Evolutionary conservation across 2,888 invertebrate species (phyloP).

Genomic region (Pollenia angustigena): DNA sequence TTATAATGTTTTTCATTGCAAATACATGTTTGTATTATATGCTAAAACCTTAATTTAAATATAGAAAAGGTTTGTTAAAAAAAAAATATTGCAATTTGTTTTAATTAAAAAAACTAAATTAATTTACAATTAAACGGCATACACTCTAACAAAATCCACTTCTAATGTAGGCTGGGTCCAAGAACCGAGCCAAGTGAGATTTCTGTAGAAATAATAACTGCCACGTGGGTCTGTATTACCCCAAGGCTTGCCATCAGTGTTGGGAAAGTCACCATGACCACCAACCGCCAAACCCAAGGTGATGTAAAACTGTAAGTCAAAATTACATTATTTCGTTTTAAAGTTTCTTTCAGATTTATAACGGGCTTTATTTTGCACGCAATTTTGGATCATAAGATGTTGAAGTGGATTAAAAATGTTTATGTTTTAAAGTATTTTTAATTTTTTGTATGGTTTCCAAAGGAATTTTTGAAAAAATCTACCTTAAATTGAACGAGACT

Average conservation of each 20-base stretch:
- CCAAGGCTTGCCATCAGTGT: conserved; percentile 89
- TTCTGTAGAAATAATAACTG: conserved; percentile 89
- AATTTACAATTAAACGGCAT: conserved; percentile 77
- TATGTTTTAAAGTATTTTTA: too few species aligned
- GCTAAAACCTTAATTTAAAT: conserved; percentile 2
- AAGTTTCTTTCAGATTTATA: not conserved
- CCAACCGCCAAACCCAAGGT: conserved; percentile 92
- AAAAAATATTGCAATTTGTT: conserved; percentile 23
- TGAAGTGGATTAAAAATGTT: too few species aligned
- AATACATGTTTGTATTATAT: not conserved
- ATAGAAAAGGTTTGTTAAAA: conserved; percentile 28
- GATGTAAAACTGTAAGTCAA: conserved; percentile 88
- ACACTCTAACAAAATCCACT: conserved; percentile 82
- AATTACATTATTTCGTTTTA: not conserved
- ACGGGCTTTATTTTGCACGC: too few species aligned
- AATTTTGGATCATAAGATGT: too few species aligned
- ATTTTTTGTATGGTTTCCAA: too few species aligned
- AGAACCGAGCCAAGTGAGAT: conserved; percentile 87
- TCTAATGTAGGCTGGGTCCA: conserved; percentile 86
- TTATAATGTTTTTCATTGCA: too few species aligned
- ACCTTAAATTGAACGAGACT: too few species aligned
- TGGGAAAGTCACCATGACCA: conserved; percentile 89
- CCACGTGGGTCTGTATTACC: conserved; percentile 88
- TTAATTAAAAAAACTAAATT: not conserved
- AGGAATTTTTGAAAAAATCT: too few species aligned